Evolutionary conservation across 2,888 invertebrate genomes (phyloP).

Genomic region (Limulus polyphemus): DNA sequence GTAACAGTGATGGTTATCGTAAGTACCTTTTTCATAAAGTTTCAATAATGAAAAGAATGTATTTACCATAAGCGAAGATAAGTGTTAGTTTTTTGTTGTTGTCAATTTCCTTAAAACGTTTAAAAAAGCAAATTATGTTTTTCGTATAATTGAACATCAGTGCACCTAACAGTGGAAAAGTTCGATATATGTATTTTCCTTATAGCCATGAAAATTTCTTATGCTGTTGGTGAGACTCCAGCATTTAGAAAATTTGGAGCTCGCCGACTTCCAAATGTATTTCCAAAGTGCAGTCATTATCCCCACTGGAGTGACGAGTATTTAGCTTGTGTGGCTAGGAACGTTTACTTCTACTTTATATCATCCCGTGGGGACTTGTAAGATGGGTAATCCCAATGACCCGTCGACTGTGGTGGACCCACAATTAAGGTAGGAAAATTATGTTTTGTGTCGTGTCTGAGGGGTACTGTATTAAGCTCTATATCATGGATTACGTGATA

Average conservation of each 20-base stretch:
- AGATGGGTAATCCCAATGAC: constrained; percentile 26
- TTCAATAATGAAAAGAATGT: too few relatives aligned
- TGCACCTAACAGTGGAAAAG: too few relatives aligned
- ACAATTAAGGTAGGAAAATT: constrained; percentile 20
- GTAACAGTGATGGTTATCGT: too few relatives aligned
- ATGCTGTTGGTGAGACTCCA: constrained; percentile 60
- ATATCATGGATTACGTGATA: too few relatives aligned
- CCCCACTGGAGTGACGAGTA: constrained; percentile 26
- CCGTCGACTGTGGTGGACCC: constrained; percentile 29
- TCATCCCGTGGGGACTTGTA: constrained; percentile 28
- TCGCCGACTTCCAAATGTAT: constrained; percentile 55
- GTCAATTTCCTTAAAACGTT: too few relatives aligned
- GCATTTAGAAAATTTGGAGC: constrained; percentile 70
- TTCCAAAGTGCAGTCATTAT: constrained; percentile 56
- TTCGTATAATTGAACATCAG: too few relatives aligned
- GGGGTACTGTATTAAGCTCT: too few relatives aligned
- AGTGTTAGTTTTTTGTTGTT: too few relatives aligned
- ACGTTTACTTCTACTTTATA: constrained; percentile 28
- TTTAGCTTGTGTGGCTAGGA: constrained; percentile 27
- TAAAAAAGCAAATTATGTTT: too few relatives aligned
- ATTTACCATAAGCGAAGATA: too few relatives aligned
- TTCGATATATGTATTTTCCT: neutral
- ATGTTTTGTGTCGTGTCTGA: too few relatives aligned
- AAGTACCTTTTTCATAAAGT: too few relatives aligned
- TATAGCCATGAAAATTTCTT: constrained; percentile 49